phyloP scores from a whole-genome alignment of 2,797 vertebrate species.

The Lutjanus campechanus region DNA sequence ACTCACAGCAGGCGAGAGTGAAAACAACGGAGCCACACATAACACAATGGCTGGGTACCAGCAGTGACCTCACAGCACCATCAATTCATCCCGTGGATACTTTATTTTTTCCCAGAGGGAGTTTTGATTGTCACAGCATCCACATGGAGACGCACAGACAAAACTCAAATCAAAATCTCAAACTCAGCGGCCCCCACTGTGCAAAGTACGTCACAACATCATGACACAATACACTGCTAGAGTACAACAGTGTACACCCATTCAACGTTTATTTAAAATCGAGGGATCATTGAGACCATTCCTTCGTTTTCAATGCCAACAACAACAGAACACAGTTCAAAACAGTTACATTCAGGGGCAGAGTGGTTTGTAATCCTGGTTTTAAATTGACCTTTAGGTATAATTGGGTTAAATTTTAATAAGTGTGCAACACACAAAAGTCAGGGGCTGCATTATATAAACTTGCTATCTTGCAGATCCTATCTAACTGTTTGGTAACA shows the following conservation, averaged over 20 bases:
- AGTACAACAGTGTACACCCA: background rate
- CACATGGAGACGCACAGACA: slow-evolving; percentile 7
- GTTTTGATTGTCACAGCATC: slow-evolving; percentile 24
- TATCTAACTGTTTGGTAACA: too few species aligned
- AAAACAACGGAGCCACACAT: slow-evolving; percentile 38
- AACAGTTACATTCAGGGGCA: background rate
- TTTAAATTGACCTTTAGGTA: background rate
- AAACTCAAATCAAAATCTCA: slow-evolving; percentile 25
- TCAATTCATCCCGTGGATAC: slow-evolving; percentile 32
- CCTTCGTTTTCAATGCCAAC: too few species aligned
- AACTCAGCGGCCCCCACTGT: background rate
- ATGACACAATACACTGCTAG: background rate
- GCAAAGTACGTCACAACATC: background rate
- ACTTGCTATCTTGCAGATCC: too few species aligned
- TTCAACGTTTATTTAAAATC: too few species aligned
- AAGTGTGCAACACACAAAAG: too few species aligned
- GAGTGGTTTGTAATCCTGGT: background rate
- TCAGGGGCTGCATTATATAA: too few species aligned
- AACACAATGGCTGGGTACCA: slow-evolving; percentile 28
- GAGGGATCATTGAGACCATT: too few species aligned
- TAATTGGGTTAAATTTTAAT: background rate
- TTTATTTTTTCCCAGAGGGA: slow-evolving; percentile 29
- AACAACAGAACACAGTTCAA: background rate
- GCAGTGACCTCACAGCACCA: slow-evolving; percentile 35
- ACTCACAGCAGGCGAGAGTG: slow-evolving; percentile 57